Base-by-base conservation (phyloP, 2,797 vertebrate species). In the Rhinophrynus dorsalis region DNA sequence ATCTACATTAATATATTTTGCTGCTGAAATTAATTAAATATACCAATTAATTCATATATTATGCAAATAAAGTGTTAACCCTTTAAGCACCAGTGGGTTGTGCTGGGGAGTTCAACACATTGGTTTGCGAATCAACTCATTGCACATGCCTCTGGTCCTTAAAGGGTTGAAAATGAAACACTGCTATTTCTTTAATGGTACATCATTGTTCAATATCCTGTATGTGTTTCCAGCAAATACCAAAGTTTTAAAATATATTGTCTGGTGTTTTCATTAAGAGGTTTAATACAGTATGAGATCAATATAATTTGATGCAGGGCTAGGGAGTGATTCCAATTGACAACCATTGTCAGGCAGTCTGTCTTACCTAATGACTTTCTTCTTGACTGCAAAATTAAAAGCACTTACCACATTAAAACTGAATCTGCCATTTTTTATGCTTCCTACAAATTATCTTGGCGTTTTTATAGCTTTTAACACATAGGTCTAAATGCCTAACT, bases 401-500 rank as follows among this genome's bases (percentile, higher is more conserved):
- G 50, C 59, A 50, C 51, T 71, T 71, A 55, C 44, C 51, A 40
- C 54, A 57, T 64, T 64, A 57, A 72, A 72, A 72, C 42, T 54
- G 60, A 64, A 57, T 57, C 60, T 64, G 59, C 20, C 33, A 56
- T 64, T 72, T 56, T 58, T 48, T 52, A 70, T 70, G 35, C 42
- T 72, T 42, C 33, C 32, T 47, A 70, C 59, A 70, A 70, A 70
- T 72, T 72, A 64, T 72, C 51, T 50, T 64, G 60, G 60, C 52
- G 12, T 38, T 72, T 72, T 56, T 72, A 65, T 26, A 63, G 60
- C 60, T 64, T 45, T 50, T 72, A 32, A 72, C 68, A 72, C 40
- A 42, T 40, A 21, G 68, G 68, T 35, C 51, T 64, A 64, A 69
- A 60, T 61, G 67, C 35, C 57, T 62, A 58, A 54, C 67, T 62